Evolutionary conservation across 1,140 invertebrate genomes (phyloP), one percentile per base, ranked within the genome.

Genomic region (Notospermus geniculatus): DNA sequence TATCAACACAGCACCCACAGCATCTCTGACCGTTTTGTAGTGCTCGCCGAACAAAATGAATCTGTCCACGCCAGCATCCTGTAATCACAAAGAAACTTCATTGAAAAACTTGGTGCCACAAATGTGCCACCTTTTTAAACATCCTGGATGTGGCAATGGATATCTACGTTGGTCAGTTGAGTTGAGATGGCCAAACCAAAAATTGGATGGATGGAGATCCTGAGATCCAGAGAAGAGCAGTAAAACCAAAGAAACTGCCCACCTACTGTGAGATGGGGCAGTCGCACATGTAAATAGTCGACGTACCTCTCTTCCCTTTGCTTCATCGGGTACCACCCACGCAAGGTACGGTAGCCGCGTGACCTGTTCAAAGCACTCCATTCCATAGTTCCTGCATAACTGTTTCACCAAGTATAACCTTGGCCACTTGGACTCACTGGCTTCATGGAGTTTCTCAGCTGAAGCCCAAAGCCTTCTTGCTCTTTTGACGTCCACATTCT

Each of bases 331-430:
- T 13, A 59, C 23, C 7, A 59, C 45, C 57, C 57, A 59, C 17
- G 23, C 46, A 1, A 59, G 57, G 29, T 52, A 5, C 1, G 13
- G 41, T 2, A 50, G 11, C 17, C 2, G 15, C 29, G 27, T 17
- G 23, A 59, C 59, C 2, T 46, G 41, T 25, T 71, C 62, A 28
- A 71, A 70, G 30, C 59, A 43, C 43, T 72, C 69, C 2, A 62
- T 60, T 4, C 72, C 71, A 66, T 67, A 72, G 22, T 54, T 57
- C 19, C 71, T 60, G 54, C 69, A 73, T 9, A 73, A 41, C 25
- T 68, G 60, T 50, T 73, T 73, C 28, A 71, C 59, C 15, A 71
- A 50, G 32, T 62, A 73, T 13, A 65, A 71, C 69, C 57, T 68
- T n/a, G 64, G 64, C 66, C 64, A 68, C 32, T 60, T 56, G 23